Conservation (phyloP, 2,113 vertebrate genomes). For the Channa argus region DNA sequence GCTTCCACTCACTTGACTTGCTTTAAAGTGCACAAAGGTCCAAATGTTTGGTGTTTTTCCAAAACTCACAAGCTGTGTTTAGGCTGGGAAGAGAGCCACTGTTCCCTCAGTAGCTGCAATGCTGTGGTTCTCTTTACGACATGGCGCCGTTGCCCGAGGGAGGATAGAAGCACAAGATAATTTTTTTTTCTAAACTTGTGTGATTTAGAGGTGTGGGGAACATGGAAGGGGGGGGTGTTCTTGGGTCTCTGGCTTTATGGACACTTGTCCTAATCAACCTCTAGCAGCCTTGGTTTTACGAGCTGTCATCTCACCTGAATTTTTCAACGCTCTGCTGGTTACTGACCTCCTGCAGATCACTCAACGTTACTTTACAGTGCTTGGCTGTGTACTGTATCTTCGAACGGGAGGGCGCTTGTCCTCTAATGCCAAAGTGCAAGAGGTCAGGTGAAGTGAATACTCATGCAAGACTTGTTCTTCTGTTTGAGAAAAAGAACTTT, state of each 20-base stretch:
- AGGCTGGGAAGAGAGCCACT: constrained; percentile 7
- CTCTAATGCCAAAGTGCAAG: constrained; percentile 3
- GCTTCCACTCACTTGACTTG: not conserved
- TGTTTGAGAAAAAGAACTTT: not conserved
- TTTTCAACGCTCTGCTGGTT: constrained; percentile 13
- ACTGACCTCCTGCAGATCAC: constrained; percentile 29
- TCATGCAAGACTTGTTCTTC: not conserved
- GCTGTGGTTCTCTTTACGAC: constrained; percentile 32
- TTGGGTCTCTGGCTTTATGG: constrained; percentile 27
- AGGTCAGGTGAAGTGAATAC: not conserved
- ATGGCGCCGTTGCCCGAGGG: constrained; percentile 4
- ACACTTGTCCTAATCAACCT: constrained; percentile 28
- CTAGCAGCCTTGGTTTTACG: constrained; percentile 39
- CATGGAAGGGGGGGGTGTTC: not conserved
- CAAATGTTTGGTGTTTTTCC: constrained; percentile 39
- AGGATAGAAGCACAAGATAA: constrained; percentile 6
- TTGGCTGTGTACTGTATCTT: not conserved
- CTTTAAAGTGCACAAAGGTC: constrained; percentile 10
- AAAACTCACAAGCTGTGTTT: constrained; percentile 7
- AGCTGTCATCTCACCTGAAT: constrained; percentile 28
- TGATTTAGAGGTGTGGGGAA: constrained; percentile 26
- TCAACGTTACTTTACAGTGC: constrained; percentile 17
- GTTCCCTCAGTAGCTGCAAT: constrained; percentile 32
- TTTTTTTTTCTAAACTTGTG: constrained; percentile 23
- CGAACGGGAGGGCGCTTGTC: not conserved